Conservation (phyloP, 2,113 vertebrate genomes). For the Pipa parva region DNA sequence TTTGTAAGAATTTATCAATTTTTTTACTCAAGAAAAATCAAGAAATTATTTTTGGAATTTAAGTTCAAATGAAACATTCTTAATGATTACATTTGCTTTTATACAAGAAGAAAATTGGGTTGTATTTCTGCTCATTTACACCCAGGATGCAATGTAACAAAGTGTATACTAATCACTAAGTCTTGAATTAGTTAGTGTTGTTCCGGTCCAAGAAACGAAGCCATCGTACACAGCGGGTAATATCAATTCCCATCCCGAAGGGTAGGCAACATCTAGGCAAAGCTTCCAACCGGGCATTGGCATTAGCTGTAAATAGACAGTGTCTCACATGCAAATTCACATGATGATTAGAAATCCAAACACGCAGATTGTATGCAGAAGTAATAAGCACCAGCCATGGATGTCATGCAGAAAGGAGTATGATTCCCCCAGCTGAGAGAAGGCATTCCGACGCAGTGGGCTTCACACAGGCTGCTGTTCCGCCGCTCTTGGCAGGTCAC, state of each 20-base stretch:
- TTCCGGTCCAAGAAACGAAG: neutral
- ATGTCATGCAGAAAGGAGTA: neutral
- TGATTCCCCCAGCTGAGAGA: neutral
- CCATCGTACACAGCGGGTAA: neutral
- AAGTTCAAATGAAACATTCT: neutral
- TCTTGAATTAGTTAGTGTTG: neutral
- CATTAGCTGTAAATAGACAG: neutral
- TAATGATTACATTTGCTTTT: neutral
- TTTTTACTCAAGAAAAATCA: neutral
- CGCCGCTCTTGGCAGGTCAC: constrained; percentile 2
- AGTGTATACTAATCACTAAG: neutral
- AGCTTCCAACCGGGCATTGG: neutral
- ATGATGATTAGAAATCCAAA: constrained; percentile 13
- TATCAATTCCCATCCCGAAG: neutral
- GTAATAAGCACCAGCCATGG: neutral
- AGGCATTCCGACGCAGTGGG: constrained; percentile 5
- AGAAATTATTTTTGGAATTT: neutral
- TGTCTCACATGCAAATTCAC: constrained; percentile 12
- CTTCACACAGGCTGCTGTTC: neutral
- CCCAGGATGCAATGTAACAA: neutral
- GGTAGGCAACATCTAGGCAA: neutral
- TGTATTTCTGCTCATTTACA: neutral
- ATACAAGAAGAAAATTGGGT: neutral
- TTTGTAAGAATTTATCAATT: too few species aligned
- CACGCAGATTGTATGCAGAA: neutral